phyloP scores from a whole-genome alignment of 2,888 invertebrate genomes.

The Lasius fuliginosus region DNA sequence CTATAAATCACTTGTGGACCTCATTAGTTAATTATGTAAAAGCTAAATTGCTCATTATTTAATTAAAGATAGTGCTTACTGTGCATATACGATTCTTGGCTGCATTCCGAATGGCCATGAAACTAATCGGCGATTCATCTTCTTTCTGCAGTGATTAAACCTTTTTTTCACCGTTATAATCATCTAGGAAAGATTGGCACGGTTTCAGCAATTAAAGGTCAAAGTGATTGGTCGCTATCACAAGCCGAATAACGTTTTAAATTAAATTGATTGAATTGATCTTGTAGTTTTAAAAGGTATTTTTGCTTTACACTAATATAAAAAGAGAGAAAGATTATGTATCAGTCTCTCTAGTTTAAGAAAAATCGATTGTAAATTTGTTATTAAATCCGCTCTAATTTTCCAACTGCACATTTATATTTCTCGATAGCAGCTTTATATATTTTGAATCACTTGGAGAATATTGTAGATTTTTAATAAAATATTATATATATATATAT shows the following conservation, averaged over 20 bases:
- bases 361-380: neutral
- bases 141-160: constrained; percentile 15
- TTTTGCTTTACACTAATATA: neutral
- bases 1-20: neutral
- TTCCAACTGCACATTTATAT: constrained; percentile 1
- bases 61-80: constrained; percentile 3
- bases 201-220: neutral
- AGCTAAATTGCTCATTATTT: constrained; percentile 19
- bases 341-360: neutral
- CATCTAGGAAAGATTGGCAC: neutral
- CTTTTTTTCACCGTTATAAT: constrained; percentile 15
- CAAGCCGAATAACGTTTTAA: neutral
- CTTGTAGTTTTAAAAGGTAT: neutral
- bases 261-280: neutral
- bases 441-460: neutral
- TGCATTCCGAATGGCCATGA: neutral
- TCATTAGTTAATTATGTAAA: constrained; percentile 17
- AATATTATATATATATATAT: neutral
- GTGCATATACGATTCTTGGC: constrained; percentile 1
- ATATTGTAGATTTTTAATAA: neutral
- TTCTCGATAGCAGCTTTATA: neutral
- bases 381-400: neutral
- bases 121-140: constrained; percentile 14
- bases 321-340: neutral
- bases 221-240: neutral